Base-by-base conservation (phyloP, 2,113 vertebrate species). In the Ochotona curzoniae region DNA sequence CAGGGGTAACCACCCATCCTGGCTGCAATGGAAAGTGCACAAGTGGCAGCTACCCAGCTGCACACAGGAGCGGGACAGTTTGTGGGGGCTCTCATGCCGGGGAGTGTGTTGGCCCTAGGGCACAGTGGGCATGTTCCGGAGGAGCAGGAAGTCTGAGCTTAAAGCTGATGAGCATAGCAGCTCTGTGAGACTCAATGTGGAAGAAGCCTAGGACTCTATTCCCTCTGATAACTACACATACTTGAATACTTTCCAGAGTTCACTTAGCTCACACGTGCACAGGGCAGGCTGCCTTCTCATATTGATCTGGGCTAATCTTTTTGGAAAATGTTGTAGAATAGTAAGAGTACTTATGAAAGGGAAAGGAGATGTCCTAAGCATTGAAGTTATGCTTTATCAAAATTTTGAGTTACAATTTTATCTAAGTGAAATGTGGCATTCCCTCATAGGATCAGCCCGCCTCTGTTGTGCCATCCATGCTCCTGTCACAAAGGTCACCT, bases 381-480 rank as follows among this genome's bases (percentile, higher is more conserved):
- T 17, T 88, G 64, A 54, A 92, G 30, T 32, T 63, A 6, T 44
- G 28, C 78, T 66, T 75, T 76, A 7, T 69, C 75, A 86, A 66
- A 71, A 75, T 47, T 83, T 35, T n/a, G 90, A 94, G 71, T 51
- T 89, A 11, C n/a, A 21, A 21, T 86, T 91, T 79, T 57, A 93
- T 2, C 17, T 32, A 15, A 91, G 30, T 26, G 2, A 61, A 89
- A 21, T 61, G 14, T 85, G 75, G 14, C 7, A 1, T 87, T 83
- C 74, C 26, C 92, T 93, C 32, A 30, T 8, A 60, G 69, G 69
- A 91, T 82, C 30, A 78, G 63, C 23, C 64, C 30, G 32, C 60
- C 63, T 35, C 70, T 86, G 18, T 66, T 10, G 17, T 30, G 32
- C 20, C 2, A 44, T 80, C 28, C 85, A 26, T 23, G n/a, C 20